Evolutionary conservation across 1,140 invertebrate genomes (phyloP).

Genomic region (Bemisia tabaci): DNA sequence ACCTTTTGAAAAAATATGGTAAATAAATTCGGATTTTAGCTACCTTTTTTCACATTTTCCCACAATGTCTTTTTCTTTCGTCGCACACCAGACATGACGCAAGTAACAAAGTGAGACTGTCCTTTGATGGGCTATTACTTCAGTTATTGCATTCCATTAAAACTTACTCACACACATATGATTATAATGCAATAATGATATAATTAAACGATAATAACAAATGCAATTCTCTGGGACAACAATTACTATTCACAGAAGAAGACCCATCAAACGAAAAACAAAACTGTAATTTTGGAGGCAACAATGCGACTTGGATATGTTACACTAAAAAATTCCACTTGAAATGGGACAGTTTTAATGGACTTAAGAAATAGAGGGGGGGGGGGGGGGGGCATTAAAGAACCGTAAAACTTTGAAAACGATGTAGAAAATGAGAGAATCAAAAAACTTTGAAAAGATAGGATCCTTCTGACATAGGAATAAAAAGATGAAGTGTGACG

Average conservation of each 20-base stretch:
- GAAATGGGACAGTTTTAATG: too few species aligned
- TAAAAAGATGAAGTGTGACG: background rate
- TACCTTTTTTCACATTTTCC: background rate
- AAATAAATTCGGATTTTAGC: background rate
- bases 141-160: background rate
- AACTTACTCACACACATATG: background rate
- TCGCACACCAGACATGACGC: background rate
- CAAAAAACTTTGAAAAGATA: background rate
- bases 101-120: too few species aligned
- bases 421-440: background rate
- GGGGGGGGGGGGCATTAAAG: too few species aligned
- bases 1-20: background rate
- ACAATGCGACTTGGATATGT: background rate
- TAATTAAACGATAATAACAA: background rate
- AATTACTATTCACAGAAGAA: background rate
- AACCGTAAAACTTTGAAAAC: too few species aligned
- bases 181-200: background rate
- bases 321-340: background rate
- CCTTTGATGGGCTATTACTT: too few species aligned
- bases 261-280: background rate
- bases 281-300: background rate
- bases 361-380: too few species aligned
- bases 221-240: background rate
- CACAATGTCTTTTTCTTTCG: background rate
- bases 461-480: background rate